phyloP scores from a whole-genome alignment of 2,113 vertebrate genomes.

The Megalops atlanticus region DNA sequence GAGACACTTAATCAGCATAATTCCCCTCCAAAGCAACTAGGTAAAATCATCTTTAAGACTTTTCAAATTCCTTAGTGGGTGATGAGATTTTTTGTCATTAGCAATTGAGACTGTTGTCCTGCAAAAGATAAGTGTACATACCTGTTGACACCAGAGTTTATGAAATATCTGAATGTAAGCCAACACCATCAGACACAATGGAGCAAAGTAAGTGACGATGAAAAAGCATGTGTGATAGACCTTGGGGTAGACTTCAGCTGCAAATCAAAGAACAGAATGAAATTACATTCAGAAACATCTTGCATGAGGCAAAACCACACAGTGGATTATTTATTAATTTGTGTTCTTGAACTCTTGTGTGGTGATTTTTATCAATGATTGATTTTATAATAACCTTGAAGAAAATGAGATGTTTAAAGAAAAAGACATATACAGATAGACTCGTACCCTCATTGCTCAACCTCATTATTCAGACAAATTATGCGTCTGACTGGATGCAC shows the following conservation, averaged over 20 bases:
- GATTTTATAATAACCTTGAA: not conserved
- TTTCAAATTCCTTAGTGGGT: not conserved
- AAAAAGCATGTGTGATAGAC: slow-evolving; percentile 96
- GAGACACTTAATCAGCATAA: not conserved
- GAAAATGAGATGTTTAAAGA: no score
- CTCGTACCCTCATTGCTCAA: no score
- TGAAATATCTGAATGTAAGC: slow-evolving; percentile 96
- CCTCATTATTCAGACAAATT: no score
- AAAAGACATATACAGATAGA: no score
- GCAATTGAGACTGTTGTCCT: not conserved
- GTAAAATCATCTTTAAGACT: not conserved
- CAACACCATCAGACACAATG: slow-evolving; percentile 93
- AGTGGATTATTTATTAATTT: no score
- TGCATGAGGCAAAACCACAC: not conserved
- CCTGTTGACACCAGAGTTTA: slow-evolving; percentile 95
- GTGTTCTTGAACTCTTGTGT: no score
- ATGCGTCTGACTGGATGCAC: no score
- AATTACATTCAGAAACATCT: not conserved
- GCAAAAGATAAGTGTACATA: slow-evolving; percentile 53
- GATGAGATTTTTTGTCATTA: not conserved
- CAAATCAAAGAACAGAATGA: slow-evolving; percentile 53
- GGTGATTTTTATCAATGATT: no score
- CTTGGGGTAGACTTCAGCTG: slow-evolving; percentile 91
- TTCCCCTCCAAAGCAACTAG: not conserved
- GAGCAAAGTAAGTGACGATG: slow-evolving; percentile 91